Evolutionary conservation across 2,888 invertebrate species (phyloP).

Genomic region (Melanchra persicariae): DNA sequence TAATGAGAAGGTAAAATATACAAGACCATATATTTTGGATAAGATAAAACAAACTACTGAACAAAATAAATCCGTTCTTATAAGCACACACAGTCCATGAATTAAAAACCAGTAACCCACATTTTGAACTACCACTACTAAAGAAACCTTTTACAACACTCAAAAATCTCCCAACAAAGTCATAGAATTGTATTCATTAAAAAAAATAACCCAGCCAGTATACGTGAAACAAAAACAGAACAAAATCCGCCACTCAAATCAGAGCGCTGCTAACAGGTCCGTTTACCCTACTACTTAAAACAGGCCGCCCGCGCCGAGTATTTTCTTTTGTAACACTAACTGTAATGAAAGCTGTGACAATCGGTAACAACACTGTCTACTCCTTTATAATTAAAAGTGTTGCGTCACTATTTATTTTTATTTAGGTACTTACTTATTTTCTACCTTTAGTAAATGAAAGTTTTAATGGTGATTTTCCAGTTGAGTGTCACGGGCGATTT

Average conservation of each 20-base stretch:
- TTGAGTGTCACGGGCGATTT: not conserved
- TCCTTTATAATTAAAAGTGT: constrained; percentile 68
- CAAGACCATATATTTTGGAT: not conserved
- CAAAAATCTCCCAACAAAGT: constrained; percentile 2
- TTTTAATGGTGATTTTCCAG: not conserved
- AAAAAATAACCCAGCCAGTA: constrained; percentile 42
- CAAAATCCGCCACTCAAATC: constrained; percentile 60
- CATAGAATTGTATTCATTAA: constrained; percentile 42
- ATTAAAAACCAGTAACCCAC: not conserved
- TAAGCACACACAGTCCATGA: not conserved
- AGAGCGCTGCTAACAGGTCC: constrained; percentile 49
- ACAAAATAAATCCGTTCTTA: not conserved
- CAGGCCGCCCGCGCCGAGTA: constrained; percentile 51
- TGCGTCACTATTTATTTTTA: constrained; percentile 44
- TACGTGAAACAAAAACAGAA: constrained; percentile 41
- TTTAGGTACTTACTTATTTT: not conserved
- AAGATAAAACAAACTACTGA: not conserved
- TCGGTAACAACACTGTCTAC: constrained; percentile 54
- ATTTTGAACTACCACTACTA: not conserved
- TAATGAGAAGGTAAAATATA: not conserved
- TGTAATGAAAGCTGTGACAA: constrained; percentile 66
- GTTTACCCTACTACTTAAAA: constrained; percentile 66
- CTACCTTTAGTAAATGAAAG: constrained; percentile 8
- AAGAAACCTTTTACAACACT: constrained; percentile 7
- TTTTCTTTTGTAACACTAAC: constrained; percentile 70